phyloP scores from a whole-genome alignment of 23 tunicate genomes.

The Trididemnum miniatum region DNA sequence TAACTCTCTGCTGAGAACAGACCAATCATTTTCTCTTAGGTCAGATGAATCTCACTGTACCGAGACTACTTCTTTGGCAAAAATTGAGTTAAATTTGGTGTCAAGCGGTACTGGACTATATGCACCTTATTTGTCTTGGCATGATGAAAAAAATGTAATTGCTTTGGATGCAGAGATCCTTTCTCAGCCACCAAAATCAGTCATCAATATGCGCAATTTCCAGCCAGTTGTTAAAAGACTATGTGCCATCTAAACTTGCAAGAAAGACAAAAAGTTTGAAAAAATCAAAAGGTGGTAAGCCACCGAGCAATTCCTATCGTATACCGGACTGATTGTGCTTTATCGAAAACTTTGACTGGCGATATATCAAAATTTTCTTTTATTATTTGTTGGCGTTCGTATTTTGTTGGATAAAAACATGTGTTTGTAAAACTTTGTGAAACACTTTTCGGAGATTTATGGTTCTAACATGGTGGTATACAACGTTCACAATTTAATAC shows the following conservation, averaged over 20 bases:
- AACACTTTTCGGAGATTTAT: conserved; percentile 26
- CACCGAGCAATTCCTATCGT: conserved; percentile 44
- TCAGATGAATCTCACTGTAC: conserved; percentile 7
- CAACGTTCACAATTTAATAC: conserved; percentile 42
- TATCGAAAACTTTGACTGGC: not conserved
- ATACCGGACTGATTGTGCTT: conserved; percentile 40
- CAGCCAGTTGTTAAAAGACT: not conserved
- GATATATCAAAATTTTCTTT: conserved; percentile 35
- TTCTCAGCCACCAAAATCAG: not conserved
- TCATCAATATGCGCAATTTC: not conserved
- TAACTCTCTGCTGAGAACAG: conserved; percentile 8
- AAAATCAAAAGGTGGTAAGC: conserved; percentile 45
- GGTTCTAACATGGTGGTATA: conserved; percentile 28
- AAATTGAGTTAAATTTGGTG: not conserved
- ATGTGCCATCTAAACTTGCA: conserved; percentile 23
- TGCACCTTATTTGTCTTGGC: conserved; percentile 49
- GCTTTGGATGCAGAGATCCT: conserved; percentile 21
- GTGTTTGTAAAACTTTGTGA: conserved; percentile 15
- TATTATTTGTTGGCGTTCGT: conserved; percentile 36
- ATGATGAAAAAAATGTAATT: conserved; percentile 14
- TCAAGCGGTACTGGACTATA: conserved; percentile 18
- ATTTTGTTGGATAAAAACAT: conserved; percentile 14
- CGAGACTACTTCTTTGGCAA: not conserved
- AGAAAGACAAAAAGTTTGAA: conserved; percentile 40
- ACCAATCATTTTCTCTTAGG: not conserved